phyloP scores from a whole-genome alignment of 2,113 vertebrate species.

The Dinomys branickii region DNA sequence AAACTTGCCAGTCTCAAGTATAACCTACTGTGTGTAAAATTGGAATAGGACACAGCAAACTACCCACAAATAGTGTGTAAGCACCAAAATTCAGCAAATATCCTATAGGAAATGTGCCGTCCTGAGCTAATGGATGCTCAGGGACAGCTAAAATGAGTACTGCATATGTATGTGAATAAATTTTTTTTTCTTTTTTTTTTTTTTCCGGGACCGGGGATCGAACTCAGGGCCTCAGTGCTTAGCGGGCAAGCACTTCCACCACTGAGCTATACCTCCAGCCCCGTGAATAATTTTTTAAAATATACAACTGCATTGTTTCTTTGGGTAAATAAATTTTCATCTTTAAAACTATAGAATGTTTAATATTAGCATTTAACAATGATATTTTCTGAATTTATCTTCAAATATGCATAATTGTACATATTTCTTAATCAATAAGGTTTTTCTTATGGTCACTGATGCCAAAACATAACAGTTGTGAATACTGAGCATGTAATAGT shows the following conservation, averaged over 20 bases:
- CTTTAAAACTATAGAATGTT: background rate
- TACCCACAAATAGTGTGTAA: background rate
- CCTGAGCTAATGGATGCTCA: background rate
- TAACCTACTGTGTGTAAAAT: background rate
- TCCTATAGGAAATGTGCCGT: background rate
- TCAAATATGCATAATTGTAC: background rate
- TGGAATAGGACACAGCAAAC: background rate
- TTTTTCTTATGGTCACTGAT: background rate
- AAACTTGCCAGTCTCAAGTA: background rate
- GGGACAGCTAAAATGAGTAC: background rate
- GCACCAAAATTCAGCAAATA: background rate
- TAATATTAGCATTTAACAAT: background rate
- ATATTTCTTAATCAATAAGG: background rate
- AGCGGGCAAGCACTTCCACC: too few species aligned
- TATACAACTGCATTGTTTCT: background rate
- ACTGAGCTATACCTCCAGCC: too few species aligned
- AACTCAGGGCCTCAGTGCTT: too few species aligned
- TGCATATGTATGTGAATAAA: background rate
- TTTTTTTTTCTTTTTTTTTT: too few species aligned
- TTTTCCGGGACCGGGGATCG: too few species aligned
- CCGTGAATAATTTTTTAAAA: background rate
- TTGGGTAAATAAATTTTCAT: slow-evolving; percentile 18
- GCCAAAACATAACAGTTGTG: background rate
- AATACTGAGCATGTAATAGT: background rate
- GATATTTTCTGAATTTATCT: slow-evolving; percentile 30